phyloP scores from a whole-genome alignment of 2,797 vertebrate species.

The Cryptoblepharus egeriae region DNA sequence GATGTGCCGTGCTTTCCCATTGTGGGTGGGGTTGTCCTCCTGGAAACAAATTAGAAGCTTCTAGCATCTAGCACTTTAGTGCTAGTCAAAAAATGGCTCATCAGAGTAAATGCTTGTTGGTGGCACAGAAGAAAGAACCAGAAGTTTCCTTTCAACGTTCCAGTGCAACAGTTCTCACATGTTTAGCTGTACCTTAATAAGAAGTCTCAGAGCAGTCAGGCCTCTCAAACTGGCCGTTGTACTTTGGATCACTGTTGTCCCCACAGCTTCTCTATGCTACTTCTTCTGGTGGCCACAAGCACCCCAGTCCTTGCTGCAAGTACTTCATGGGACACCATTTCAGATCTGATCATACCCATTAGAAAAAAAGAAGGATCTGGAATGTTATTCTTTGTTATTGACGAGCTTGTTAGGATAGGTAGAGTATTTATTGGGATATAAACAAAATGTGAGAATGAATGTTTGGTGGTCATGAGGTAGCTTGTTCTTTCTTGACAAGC shows the following conservation, averaged over 20 bases:
- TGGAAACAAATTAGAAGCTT: background rate
- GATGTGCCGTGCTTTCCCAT: background rate
- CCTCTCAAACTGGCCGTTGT: background rate
- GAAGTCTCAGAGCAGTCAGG: background rate
- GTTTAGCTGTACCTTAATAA: background rate
- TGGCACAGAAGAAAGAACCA: background rate
- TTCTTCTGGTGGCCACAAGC: background rate
- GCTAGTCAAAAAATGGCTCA: background rate
- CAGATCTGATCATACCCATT: background rate
- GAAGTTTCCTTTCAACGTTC: background rate
- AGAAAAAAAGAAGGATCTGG: background rate
- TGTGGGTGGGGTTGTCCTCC: constrained; percentile 8
- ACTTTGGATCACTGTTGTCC: background rate
- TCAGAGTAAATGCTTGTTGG: background rate
- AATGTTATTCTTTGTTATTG: background rate
- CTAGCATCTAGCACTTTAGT: background rate
- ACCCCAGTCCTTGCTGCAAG: background rate
- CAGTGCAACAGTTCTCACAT: background rate
- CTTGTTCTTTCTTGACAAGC: background rate
- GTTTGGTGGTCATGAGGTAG: background rate
- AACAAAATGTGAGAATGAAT: background rate
- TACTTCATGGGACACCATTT: background rate
- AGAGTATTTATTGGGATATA: background rate
- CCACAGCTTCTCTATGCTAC: background rate
- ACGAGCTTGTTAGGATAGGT: background rate